Evolutionary conservation across 2,797 vertebrate species (phyloP).

Genomic region (Fratercula arctica): DNA sequence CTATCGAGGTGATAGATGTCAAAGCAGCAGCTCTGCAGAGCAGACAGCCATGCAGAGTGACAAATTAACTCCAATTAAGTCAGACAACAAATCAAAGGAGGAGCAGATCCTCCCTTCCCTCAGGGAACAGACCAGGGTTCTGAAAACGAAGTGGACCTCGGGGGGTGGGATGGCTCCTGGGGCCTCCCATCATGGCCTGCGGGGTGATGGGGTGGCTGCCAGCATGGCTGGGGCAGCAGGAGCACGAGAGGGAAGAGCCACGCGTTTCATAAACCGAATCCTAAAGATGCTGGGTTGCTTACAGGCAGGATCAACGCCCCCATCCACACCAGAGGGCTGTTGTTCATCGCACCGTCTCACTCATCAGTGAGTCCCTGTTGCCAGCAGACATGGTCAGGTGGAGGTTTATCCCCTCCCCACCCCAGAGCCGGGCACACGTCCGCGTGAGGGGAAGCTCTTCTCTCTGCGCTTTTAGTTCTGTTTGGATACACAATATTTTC

Average conservation of each 20-base stretch:
- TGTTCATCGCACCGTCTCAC: neutral
- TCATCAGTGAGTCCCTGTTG: neutral
- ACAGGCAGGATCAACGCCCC: neutral
- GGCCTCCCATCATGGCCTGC: accelerated
- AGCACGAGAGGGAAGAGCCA: neutral
- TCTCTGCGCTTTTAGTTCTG: neutral
- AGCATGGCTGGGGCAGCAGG: neutral
- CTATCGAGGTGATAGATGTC: neutral
- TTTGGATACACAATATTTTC: neutral
- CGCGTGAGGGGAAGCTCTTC: accelerated
- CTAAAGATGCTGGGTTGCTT: neutral
- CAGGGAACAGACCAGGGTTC: neutral
- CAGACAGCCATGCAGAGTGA: neutral
- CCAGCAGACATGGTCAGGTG: accelerated
- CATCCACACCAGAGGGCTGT: accelerated
- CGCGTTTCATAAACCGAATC: neutral
- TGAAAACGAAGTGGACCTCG: neutral
- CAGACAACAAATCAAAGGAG: neutral
- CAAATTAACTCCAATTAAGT: neutral
- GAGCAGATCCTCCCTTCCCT: neutral
- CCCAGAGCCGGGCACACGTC: accelerated
- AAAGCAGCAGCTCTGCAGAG: neutral
- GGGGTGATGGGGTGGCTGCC: neutral
- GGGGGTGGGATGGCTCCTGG: neutral
- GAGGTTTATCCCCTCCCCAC: neutral